Conservation (phyloP, 2,113 vertebrate genomes). For the Mesoclemmys tuberculata region DNA sequence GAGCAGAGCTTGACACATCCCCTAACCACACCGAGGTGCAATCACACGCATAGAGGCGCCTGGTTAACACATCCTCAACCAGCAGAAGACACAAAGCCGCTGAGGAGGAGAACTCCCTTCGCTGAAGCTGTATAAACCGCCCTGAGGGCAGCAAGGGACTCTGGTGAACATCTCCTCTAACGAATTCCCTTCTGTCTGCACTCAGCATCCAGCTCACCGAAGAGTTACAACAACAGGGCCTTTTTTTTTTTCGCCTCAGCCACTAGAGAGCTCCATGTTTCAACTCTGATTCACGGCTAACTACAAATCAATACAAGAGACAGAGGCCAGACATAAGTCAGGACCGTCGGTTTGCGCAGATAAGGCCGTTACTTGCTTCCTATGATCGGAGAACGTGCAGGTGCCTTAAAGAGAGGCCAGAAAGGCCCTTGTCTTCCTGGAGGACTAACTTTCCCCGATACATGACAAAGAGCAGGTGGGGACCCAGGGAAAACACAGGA, state of each 20-base stretch:
- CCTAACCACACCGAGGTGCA: not conserved
- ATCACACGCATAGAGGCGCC: not conserved
- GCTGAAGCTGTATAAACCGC: too few relatives aligned
- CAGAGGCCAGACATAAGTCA: not conserved
- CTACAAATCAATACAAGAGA: not conserved
- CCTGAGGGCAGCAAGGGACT: not conserved
- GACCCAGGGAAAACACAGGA: not conserved
- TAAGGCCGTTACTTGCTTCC: not conserved
- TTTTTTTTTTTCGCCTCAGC: not conserved
- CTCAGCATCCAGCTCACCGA: too few relatives aligned
- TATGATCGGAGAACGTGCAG: not conserved
- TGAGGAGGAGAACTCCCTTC: too few relatives aligned
- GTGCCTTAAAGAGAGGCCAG: not conserved
- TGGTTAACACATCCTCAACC: not conserved
- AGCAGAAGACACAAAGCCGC: not conserved
- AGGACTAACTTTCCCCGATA: not conserved
- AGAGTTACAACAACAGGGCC: not conserved
- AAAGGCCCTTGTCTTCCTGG: not conserved
- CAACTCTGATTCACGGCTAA: constrained; percentile 24
- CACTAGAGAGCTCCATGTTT: not conserved
- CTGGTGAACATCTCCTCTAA: not conserved
- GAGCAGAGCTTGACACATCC: not conserved
- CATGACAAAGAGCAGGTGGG: not conserved
- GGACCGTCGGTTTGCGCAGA: too few relatives aligned
- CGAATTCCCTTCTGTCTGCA: not conserved